Percentiles rank a stretch among this genome's conserved stretches.
Conservation (phyloP, 2,797 vertebrate genomes). For the Delichon dasypus region DNA sequence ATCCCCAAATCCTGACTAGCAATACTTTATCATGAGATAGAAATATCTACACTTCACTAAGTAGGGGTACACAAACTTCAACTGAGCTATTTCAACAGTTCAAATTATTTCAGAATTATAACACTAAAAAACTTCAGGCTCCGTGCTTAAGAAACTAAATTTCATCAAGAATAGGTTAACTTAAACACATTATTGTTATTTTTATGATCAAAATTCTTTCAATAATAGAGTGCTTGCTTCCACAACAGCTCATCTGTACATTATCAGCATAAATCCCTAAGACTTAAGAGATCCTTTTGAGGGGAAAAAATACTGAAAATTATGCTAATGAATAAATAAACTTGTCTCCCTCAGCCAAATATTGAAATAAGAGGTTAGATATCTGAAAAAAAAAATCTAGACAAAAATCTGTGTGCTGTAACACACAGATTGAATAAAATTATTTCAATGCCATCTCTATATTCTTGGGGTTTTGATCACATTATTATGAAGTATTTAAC, state of each 20-base stretch:
- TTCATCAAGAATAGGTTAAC: not conserved
- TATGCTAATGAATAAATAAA: not conserved
- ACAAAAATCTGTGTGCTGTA: rapidly evolving
- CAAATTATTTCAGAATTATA: not conserved
- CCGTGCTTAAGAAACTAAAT: not conserved
- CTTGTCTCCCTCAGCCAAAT: not conserved
- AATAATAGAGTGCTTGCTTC: not conserved
- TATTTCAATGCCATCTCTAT: not conserved
- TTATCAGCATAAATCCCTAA: not conserved
- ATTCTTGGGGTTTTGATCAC: not conserved
- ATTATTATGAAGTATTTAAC: not conserved
- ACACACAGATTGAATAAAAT: not conserved
- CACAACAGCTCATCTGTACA: not conserved
- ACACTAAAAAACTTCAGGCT: not conserved
- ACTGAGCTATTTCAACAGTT: not conserved
- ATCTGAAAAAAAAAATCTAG: not conserved
- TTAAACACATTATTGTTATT: not conserved
- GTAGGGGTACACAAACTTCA: rapidly evolving
- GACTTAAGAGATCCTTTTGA: not conserved
- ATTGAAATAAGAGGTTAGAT: not conserved
- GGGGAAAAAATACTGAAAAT: not conserved
- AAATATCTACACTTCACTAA: not conserved
- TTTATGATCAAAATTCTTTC: not conserved
- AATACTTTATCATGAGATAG: not conserved
- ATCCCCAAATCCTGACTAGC: not conserved